Base-by-base conservation (phyloP, 2,888 invertebrate genomes). In the Cephus runcator region DNA sequence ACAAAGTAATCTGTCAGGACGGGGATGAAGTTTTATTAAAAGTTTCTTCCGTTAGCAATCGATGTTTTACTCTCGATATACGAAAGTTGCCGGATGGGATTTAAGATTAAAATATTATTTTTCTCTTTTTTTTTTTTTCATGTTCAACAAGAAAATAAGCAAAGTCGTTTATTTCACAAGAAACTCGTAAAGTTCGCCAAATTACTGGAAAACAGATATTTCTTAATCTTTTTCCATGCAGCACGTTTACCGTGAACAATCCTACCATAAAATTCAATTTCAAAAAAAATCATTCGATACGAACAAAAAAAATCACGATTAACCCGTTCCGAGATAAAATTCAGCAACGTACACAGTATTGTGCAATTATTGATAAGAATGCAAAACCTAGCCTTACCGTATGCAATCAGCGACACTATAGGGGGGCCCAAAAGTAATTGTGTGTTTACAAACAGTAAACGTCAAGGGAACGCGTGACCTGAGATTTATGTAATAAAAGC, bases 381-480 rank as follows among this genome's bases (percentile, higher is more conserved):
- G 23, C 23, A 56, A 56, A 56, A 15, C 23, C 56, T 35, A 23
- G 56, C 23, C 6, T 56, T 56, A 23, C 23, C 56, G 6, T 56
- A 56, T 23, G 56, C 56, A 56, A 56, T 56, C 56, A 56, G 23
- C 56, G 56, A 56, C 56, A 23, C 56, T 23, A 56, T 23, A 9
- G 56, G 56, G 56, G 23, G 23, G n/a, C n/a, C 34, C n/a, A 35
- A 35, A n/a, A 35, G 35, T 30, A 69, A 75, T 77, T 30, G 69
- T 73, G 68, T 77, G 77, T 77, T 77, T 71, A 77, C 77, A 36
- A 74, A 69, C 77, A 75, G 69, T 77, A 73, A 77, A 77, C 69
- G 77, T 77, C 77, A 73, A 33, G 30, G 12, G 56, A 56, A 23
- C 77, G 74, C 77, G 77, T 77, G 77, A 77, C 77, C 75, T 74